phyloP scores from a whole-genome alignment of 2,797 vertebrate species.

The Myiotriccus ornatus region DNA sequence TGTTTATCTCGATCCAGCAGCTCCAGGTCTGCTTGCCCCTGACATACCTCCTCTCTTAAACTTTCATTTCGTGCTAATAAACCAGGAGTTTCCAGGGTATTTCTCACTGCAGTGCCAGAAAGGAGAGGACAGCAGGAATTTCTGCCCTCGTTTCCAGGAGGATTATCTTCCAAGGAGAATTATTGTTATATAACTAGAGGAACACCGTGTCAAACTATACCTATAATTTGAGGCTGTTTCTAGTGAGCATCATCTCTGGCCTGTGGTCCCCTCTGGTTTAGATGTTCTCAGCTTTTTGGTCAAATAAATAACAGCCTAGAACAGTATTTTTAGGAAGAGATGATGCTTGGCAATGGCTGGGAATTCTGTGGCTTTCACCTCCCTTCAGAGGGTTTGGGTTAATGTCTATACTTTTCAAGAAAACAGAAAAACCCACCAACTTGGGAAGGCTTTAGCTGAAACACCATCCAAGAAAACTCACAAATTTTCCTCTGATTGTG shows the following conservation, averaged over 20 bases:
- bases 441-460: not conserved
- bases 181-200: not conserved
- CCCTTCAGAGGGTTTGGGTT: not conserved
- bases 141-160: not conserved
- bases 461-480: not conserved
- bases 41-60: not conserved
- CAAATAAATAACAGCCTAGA: slow-evolving; percentile 13
- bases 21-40: not conserved
- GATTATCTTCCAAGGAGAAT: not conserved
- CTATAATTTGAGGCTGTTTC: slow-evolving; percentile 7
- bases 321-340: slow-evolving; percentile 27
- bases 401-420: not conserved
- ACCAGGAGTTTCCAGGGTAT: not conserved
- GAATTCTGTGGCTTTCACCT: not conserved
- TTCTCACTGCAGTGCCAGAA: not conserved
- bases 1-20: not conserved
- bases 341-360: not conserved
- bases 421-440: not conserved
- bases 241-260: slow-evolving; percentile 1
- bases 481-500: not conserved
- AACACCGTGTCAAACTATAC: not conserved
- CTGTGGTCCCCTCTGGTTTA: slow-evolving; percentile 17
- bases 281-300: not conserved
- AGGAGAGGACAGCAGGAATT: not conserved
- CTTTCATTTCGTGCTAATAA: not conserved